Evolutionary conservation across 2,888 invertebrate genomes (phyloP).

Genomic region (Drosophila greeni): DNA sequence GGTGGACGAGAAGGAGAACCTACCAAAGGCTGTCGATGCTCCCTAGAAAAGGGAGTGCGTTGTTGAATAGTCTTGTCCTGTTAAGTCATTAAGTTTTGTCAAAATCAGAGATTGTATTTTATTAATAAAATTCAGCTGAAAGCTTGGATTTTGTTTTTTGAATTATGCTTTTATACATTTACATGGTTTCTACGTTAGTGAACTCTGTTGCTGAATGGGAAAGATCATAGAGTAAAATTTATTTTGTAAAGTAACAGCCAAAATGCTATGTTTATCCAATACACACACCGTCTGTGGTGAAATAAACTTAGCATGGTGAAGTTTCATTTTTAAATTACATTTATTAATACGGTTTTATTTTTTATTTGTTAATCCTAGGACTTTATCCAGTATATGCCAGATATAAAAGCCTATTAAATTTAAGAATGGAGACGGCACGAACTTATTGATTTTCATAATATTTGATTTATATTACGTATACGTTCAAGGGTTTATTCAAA

Average conservation of each 20-base stretch:
- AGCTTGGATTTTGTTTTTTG: neutral
- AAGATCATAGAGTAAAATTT: neutral
- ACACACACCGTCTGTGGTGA: neutral
- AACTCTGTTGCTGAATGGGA: neutral
- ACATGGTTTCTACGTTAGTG: neutral
- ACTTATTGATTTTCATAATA: neutral
- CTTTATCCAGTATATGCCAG: neutral
- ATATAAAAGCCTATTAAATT: neutral
- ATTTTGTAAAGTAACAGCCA: neutral
- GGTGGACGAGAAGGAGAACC: neutral
- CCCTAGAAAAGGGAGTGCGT: neutral
- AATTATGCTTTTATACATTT: neutral
- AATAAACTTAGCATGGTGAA: neutral
- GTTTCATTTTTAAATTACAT: neutral
- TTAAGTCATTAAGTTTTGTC: neutral
- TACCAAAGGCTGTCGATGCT: constrained; percentile 18
- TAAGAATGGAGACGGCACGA: neutral
- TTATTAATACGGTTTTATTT: neutral
- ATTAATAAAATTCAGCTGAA: too few species aligned
- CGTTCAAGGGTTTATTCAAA: neutral
- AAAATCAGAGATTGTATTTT: too few species aligned
- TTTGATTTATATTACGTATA: neutral
- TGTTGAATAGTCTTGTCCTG: neutral
- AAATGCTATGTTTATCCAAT: neutral
- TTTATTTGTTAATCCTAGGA: neutral